These are phyloP conservation scores for Chelonus formosanus DNA, from an alignment of 2,888 invertebrate species.

Conservation along the genomic window DNA sequence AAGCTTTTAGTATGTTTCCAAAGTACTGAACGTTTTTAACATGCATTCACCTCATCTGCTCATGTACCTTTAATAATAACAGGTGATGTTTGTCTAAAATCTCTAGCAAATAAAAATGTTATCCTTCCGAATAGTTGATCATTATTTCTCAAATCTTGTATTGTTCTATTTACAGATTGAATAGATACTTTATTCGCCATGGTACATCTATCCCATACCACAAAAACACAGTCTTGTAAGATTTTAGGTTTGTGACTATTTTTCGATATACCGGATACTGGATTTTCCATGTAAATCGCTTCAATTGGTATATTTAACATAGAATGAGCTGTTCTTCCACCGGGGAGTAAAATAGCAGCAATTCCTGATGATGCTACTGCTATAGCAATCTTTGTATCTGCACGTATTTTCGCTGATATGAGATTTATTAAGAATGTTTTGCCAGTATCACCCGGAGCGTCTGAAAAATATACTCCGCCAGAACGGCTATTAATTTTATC, in stretches of 20 bases:
- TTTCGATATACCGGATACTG: constrained; percentile 25
- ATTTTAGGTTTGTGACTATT: constrained; percentile 1
- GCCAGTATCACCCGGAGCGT: too few species aligned
- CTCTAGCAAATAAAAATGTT: constrained; percentile 44
- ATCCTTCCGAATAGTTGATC: constrained; percentile 41
- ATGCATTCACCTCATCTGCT: constrained; percentile 47
- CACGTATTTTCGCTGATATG: constrained; percentile 25
- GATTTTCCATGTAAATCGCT: background rate
- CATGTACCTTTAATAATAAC: constrained; percentile 44
- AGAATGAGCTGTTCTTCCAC: constrained; percentile 60
- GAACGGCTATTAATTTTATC: too few species aligned
- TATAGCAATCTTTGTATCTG: constrained; percentile 48
- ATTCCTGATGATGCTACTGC: constrained; percentile 64
- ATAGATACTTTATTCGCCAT: constrained; percentile 57
- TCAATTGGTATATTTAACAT: constrained; percentile 21
- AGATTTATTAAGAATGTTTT: too few species aligned
- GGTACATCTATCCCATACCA: constrained; percentile 63
- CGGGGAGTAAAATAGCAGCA: constrained; percentile 61
- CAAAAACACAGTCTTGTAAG: constrained; percentile 23
- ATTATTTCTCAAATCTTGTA: constrained; percentile 40
- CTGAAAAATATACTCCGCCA: too few species aligned
- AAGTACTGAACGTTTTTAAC: constrained; percentile 38
- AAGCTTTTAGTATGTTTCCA: constrained; percentile 38
- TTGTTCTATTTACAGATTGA: constrained; percentile 52
- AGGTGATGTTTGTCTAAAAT: constrained; percentile 50